Evolutionary conservation across 2,113 vertebrate species (phyloP).

Genomic region (Saguinus imperator): DNA sequence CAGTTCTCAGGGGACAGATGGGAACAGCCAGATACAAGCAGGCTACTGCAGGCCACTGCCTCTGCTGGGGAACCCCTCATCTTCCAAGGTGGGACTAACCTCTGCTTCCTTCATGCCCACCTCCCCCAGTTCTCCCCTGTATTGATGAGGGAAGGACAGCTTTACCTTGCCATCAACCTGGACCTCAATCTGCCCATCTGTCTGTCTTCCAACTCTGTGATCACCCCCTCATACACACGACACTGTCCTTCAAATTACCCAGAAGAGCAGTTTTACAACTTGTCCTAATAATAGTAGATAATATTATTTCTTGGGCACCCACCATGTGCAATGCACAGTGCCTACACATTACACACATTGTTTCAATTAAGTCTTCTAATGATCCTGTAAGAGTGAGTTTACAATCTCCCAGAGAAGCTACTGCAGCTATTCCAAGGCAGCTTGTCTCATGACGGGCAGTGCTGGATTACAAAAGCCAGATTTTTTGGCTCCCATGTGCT

Average conservation of each 20-base stretch:
- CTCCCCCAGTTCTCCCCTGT: background rate
- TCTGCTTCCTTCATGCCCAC: background rate
- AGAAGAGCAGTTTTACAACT: background rate
- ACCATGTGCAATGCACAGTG: too few species aligned
- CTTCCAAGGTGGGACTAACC: too few species aligned
- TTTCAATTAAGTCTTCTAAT: background rate
- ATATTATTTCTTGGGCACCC: background rate
- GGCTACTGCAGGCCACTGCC: background rate
- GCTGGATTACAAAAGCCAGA: background rate
- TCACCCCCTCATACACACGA: accelerated
- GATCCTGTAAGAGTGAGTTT: background rate
- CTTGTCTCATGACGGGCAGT: background rate
- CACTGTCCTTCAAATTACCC: too few species aligned
- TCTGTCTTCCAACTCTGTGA: background rate
- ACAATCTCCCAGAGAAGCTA: background rate
- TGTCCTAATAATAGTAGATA: background rate
- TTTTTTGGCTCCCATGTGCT: background rate
- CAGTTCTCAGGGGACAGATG: background rate
- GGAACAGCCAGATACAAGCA: background rate
- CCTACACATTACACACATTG: accelerated
- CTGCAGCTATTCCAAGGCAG: background rate
- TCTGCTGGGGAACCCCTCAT: background rate
- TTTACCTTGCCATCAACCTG: accelerated
- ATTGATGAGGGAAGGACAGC: too few species aligned
- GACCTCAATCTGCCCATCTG: background rate